These are phyloP conservation scores for Callipepla squamata DNA, from an alignment of 2,113 vertebrate genomes.

Conservation along the genomic window DNA sequence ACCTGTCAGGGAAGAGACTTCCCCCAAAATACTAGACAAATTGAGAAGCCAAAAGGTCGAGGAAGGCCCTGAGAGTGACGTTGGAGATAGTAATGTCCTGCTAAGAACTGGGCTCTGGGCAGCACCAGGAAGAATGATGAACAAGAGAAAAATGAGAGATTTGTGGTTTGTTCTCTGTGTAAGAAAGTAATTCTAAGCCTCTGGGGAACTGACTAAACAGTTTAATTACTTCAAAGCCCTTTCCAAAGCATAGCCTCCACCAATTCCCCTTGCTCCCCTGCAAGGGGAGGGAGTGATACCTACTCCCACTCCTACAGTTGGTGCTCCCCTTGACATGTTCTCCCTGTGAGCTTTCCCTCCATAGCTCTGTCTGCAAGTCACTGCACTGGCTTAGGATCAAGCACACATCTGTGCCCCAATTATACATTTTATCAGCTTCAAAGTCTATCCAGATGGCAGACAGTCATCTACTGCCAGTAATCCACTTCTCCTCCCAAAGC, in stretches of 20 bases:
- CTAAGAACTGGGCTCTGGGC: background rate
- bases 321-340: background rate
- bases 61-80: background rate
- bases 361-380: background rate
- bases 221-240: background rate
- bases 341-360: background rate
- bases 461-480: slow-evolving; percentile 3
- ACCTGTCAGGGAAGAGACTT: background rate
- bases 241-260: background rate
- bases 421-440: background rate
- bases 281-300: background rate
- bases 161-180: background rate
- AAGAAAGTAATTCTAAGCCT: background rate
- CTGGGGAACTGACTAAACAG: background rate
- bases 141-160: background rate
- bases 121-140: accelerated
- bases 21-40: background rate
- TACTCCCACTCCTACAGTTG: background rate
- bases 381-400: background rate
- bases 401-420: background rate
- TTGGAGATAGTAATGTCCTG: accelerated
- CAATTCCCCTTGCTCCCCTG: accelerated
- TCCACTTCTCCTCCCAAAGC: background rate
- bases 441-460: slow-evolving; percentile 40
- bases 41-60: background rate